A percentile compares a stretch with the other conserved stretches of the same genome.
Conservation (phyloP, 1,140 invertebrate genomes). For the Heliothis virescens region DNA sequence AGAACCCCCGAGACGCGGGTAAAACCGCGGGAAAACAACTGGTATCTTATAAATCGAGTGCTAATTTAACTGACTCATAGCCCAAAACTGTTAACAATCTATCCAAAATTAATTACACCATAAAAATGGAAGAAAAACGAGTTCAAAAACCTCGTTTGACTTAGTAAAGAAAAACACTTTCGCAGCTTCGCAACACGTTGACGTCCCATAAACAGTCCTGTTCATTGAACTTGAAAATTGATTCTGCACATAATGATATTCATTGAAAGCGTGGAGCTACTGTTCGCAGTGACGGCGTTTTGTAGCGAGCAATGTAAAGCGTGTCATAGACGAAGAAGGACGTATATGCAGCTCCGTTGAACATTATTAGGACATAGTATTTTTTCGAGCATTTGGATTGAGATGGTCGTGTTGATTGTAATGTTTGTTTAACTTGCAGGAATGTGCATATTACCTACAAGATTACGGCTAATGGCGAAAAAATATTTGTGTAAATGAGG, state of each 20-base stretch:
- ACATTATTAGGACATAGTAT: neutral
- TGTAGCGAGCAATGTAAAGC: neutral
- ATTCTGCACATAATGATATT: constrained; percentile 32
- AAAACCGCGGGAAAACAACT: too few species aligned
- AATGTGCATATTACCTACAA: too few species aligned
- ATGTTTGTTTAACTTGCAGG: neutral
- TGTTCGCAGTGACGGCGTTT: neutral
- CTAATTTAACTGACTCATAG: too few species aligned
- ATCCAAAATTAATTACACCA: too few species aligned
- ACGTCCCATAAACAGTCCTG: constrained; percentile 23
- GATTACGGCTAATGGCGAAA: too few species aligned
- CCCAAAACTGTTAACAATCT: too few species aligned
- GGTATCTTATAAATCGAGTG: too few species aligned
- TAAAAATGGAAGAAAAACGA: neutral
- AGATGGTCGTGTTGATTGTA: neutral
- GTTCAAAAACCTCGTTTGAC: neutral
- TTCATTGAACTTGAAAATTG: constrained; percentile 43
- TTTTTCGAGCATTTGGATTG: neutral
- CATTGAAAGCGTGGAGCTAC: neutral
- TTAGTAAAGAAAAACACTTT: constrained; percentile 1
- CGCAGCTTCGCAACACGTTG: neutral
- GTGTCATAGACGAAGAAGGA: neutral
- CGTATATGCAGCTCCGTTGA: neutral
- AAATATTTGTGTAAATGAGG: too few species aligned
- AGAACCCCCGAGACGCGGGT: too few species aligned